phyloP scores from a whole-genome alignment of 2,888 invertebrate species.

The Melinopterus prodromus region DNA sequence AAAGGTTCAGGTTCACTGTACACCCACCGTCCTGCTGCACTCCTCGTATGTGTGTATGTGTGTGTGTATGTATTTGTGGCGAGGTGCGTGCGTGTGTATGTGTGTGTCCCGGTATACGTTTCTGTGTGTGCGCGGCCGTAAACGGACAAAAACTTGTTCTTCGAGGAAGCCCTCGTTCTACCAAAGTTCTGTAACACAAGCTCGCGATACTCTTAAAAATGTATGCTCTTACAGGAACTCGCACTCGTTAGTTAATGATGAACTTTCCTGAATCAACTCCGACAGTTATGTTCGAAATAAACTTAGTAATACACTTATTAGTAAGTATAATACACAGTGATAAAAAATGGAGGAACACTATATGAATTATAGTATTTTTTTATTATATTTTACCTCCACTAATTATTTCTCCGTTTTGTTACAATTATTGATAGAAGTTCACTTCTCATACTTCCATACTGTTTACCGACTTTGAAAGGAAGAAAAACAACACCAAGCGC shows the following conservation, averaged over 20 bases:
- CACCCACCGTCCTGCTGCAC: background rate
- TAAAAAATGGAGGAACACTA: too few relatives aligned
- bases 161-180: conserved; percentile 4
- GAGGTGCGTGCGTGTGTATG: background rate
- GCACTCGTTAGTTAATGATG: background rate
- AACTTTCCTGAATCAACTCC: background rate
- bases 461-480: too few relatives aligned
- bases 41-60: background rate
- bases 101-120: background rate
- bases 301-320: too few relatives aligned
- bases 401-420: too few relatives aligned
- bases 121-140: background rate
- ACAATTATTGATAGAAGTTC: too few relatives aligned
- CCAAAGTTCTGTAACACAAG: background rate
- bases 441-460: too few relatives aligned
- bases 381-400: too few relatives aligned
- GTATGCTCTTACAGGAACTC: background rate
- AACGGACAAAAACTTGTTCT: conserved; percentile 4
- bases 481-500: too few relatives aligned
- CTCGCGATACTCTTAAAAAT: background rate
- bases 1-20: conserved; percentile 4
- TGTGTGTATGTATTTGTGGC: background rate
- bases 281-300: too few relatives aligned
- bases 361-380: too few relatives aligned
- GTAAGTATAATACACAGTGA: too few relatives aligned